Base-by-base conservation (phyloP, 1,140 invertebrate species). In the Papilio xuthus region DNA sequence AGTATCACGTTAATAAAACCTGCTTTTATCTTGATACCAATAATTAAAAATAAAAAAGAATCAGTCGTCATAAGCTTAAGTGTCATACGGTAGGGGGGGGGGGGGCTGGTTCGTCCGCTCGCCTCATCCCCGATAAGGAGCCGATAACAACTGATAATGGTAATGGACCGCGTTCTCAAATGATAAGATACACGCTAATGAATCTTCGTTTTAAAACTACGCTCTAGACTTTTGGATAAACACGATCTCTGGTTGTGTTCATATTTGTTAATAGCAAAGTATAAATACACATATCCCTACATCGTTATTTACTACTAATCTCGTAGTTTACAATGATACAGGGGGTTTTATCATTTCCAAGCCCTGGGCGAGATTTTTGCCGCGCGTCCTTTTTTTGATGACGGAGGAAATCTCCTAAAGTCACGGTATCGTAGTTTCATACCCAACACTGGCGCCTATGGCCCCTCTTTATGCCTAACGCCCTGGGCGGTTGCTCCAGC, bases 131-230 rank as follows among this genome's bases (percentile, higher is more conserved):
- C 20, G 86, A 88, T 88, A 86, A 87, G 77, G 67, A 72, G 15
- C 74, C 41, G 85, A 83, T 87, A 87, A 85, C 37, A 28, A 23
- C 41, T 67, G 82, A 82, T 84, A 81, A 75, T 69, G 79, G 80
- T 89, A 89, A 89, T 89, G 87, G 88, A 85, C 81, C 80, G 80
- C 78, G 83, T 84, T 73, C 75, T 80, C 82, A 74, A 79, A 78
- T 63, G 85, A 87, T 87, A 85, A 88, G 86, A 89, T 89, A 87
- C 63, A 56, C 63, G 72, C 76, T 85, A 89, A 89, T 89, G 86
- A 88, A 89, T 85, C 88, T 86, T 81, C 80, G 83, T 84, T 88
- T 86, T 83, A 83, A 87, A 87, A 82, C 81, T 84, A 81, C 83
- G 80, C 78, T 77, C 71, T 73, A 73, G 37, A 73, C 71, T 73